These are phyloP conservation scores for Euzophera pinguis DNA, from an alignment of 2,888 invertebrate genomes.

Conservation along the genomic window DNA sequence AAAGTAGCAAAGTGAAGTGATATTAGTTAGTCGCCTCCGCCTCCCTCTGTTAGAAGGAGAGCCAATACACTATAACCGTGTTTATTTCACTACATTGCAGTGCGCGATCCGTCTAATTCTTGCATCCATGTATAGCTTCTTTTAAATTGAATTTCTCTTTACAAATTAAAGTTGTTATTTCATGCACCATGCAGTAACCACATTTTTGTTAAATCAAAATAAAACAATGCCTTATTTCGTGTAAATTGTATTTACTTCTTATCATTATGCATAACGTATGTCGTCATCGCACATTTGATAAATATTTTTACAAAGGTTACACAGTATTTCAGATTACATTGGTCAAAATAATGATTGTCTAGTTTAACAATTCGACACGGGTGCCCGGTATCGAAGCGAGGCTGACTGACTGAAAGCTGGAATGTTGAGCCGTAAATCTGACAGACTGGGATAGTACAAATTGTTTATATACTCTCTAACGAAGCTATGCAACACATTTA, in stretches of 20 bases:
- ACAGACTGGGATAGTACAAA: conserved; percentile 21
- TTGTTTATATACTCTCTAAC: conserved; percentile 32
- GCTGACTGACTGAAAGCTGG: conserved; percentile 52
- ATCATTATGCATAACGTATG: conserved; percentile 70
- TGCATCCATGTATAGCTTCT: too few species aligned
- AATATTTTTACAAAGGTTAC: conserved; percentile 76
- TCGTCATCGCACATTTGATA: conserved; percentile 65
- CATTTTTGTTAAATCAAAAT: conserved; percentile 45
- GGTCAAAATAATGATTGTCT: conserved; percentile 73
- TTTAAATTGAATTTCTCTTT: too few species aligned
- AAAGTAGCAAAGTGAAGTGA: too few species aligned
- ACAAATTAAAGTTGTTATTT: too few species aligned
- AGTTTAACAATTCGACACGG: conserved; percentile 44
- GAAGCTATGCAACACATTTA: conserved; percentile 67
- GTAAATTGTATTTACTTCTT: conserved; percentile 79
- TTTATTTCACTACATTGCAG: too few species aligned
- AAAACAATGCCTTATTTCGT: conserved; percentile 59
- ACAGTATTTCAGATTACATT: conserved; percentile 74
- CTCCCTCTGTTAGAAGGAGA: too few species aligned
- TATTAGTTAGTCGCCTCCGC: too few species aligned
- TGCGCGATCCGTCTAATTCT: too few species aligned
- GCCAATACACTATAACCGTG: too few species aligned
- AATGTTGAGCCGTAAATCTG: conserved; percentile 42
- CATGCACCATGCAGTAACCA: too few species aligned
- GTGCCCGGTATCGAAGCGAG: conserved; percentile 42